These are phyloP conservation scores for Iguana delicatissima DNA, from an alignment of 2,797 vertebrate genomes.

Conservation along the genomic window DNA sequence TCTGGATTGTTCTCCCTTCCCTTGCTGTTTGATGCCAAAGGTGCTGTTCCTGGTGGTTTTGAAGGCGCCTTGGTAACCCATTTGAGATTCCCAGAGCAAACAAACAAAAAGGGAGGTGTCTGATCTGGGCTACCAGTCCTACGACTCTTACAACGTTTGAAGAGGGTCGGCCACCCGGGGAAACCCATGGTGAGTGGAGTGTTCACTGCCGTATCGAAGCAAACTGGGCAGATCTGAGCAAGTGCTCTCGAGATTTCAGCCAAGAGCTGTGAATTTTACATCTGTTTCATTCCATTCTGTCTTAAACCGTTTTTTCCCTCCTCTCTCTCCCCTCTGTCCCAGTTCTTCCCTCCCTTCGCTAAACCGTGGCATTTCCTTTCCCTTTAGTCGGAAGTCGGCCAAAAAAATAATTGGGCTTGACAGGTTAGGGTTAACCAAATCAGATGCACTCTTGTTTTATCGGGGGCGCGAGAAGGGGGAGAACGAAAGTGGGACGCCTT, in stretches of 20 bases:
- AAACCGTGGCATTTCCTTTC: slow-evolving; percentile 1
- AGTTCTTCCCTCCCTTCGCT: background rate
- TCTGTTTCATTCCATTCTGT: slow-evolving; percentile 42
- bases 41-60: background rate
- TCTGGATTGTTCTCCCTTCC: background rate
- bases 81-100: background rate
- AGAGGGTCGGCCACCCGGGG: slow-evolving; percentile 64
- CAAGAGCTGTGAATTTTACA: background rate
- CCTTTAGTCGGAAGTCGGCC: slow-evolving; percentile 17
- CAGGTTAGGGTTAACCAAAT: slow-evolving; percentile 52
- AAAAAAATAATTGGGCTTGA: background rate
- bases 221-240: slow-evolving; percentile 54
- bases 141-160: background rate
- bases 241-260: slow-evolving; percentile 45
- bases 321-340: background rate
- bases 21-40: background rate
- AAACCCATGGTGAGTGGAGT: slow-evolving; percentile 60
- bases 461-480: background rate
- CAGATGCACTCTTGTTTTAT: slow-evolving; percentile 41
- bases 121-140: too few species aligned
- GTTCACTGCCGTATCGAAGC: slow-evolving; percentile 67
- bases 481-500: background rate
- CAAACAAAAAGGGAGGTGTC: background rate
- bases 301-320: background rate
- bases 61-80: background rate